Evolutionary conservation across 2,113 vertebrate genomes (phyloP).

Genomic region (Kryptolebias marmoratus): DNA sequence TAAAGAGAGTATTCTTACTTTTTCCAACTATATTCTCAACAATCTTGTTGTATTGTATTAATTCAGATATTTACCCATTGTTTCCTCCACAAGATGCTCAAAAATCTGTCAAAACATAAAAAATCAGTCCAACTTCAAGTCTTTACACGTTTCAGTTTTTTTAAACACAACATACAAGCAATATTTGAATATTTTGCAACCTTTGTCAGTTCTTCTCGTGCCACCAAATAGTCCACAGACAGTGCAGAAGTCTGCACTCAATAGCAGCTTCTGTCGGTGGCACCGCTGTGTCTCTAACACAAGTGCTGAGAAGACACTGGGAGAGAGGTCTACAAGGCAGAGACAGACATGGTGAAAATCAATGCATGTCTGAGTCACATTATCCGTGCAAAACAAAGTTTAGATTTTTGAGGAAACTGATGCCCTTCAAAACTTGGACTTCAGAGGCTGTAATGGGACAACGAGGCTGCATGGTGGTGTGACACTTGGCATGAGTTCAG

Average conservation of each 20-base stretch:
- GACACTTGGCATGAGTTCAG: too few relatives aligned
- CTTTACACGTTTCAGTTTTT: background rate
- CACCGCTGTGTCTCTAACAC: conserved; percentile 70
- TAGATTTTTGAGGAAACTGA: conserved; percentile 44
- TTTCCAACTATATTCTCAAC: too few relatives aligned
- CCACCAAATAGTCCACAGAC: conserved; percentile 16
- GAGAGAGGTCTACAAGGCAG: conserved; percentile 30
- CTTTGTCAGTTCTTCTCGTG: conserved; percentile 8
- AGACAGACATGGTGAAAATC: conserved; percentile 74
- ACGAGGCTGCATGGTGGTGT: conserved; percentile 7
- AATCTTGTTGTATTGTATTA: too few relatives aligned
- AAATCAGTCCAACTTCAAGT: too few relatives aligned
- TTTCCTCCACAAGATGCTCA: too few relatives aligned
- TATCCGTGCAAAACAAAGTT: conserved; percentile 48
- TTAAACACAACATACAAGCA: background rate
- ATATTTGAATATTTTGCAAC: background rate
- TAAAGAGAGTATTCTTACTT: too few relatives aligned
- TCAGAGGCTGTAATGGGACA: background rate
- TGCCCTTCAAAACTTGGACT: background rate
- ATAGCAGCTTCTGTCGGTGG: conserved; percentile 52
- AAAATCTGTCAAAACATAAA: too few relatives aligned
- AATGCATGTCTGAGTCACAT: conserved; percentile 75
- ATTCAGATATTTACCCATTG: too few relatives aligned
- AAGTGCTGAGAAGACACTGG: conserved; percentile 53
- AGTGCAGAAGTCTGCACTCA: conserved; percentile 1